phyloP scores from a whole-genome alignment of 2,113 vertebrate species.

The Sebastes schlegelii region DNA sequence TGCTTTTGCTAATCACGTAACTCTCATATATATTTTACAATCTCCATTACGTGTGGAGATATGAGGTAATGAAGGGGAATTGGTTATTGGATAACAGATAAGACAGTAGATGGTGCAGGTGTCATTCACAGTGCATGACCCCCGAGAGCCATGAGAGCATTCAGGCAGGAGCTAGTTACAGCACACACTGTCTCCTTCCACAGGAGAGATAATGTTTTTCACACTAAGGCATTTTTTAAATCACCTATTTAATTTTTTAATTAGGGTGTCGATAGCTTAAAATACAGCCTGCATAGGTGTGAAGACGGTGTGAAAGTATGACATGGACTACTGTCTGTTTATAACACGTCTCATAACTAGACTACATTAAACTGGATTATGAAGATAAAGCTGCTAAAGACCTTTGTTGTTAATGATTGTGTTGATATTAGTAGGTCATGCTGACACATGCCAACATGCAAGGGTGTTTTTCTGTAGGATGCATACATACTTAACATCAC shows the following conservation, averaged over 20 bases:
- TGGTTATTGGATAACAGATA: slow-evolving; percentile 67
- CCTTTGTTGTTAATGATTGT: background rate
- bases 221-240: background rate
- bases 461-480: background rate
- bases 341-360: background rate
- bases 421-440: background rate
- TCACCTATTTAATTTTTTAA: slow-evolving; percentile 4
- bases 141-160: background rate
- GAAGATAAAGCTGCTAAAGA: background rate
- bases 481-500: background rate
- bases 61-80: slow-evolving; percentile 50
- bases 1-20: slow-evolving; percentile 60
- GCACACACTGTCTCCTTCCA: background rate
- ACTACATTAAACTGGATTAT: background rate
- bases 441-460: background rate
- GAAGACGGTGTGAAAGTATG: background rate
- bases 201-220: background rate
- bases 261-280: background rate
- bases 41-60: slow-evolving; percentile 37
- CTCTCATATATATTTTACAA: slow-evolving; percentile 51
- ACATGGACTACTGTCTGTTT: background rate
- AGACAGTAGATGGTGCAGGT: slow-evolving; percentile 34
- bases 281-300: background rate
- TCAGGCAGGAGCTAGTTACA: background rate
- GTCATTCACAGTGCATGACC: slow-evolving; percentile 59